Percentiles rank a stretch among this genome's conserved stretches.
phyloP scores from a whole-genome alignment of 2,113 vertebrate genomes.

The Centropristis striata region DNA sequence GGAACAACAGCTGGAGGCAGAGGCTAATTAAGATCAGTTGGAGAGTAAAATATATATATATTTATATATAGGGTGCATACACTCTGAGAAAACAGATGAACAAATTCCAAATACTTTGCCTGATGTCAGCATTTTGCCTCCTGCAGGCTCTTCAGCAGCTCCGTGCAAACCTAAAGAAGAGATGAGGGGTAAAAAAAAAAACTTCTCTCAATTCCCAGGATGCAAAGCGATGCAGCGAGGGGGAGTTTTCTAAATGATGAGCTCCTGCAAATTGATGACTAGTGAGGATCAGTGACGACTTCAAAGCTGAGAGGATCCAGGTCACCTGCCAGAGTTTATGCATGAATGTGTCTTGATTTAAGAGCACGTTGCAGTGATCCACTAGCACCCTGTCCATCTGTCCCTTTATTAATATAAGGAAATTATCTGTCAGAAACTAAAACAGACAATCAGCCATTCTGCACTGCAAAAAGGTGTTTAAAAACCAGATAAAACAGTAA shows the following conservation, averaged over 20 bases:
- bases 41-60: too few relatives aligned
- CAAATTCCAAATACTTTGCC: slow-evolving; percentile 58
- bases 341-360: slow-evolving; percentile 74
- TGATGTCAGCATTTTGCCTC: slow-evolving; percentile 77
- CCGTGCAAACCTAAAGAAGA: slow-evolving; percentile 57
- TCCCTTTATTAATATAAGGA: slow-evolving; percentile 27
- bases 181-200: slow-evolving; percentile 17
- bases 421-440: slow-evolving; percentile 40
- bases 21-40: slow-evolving; percentile 38
- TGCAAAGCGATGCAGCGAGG: slow-evolving; percentile 58
- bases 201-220: slow-evolving; percentile 67
- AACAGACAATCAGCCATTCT: slow-evolving; percentile 31
- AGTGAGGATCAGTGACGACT: slow-evolving; percentile 75
- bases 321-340: slow-evolving; percentile 73
- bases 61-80: neutral
- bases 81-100: slow-evolving; percentile 50
- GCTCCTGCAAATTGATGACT: slow-evolving; percentile 80
- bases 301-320: slow-evolving; percentile 81
- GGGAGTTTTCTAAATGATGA: slow-evolving; percentile 70
- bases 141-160: slow-evolving; percentile 62
- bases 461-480: too few relatives aligned
- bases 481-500: too few relatives aligned
- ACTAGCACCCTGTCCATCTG: slow-evolving; percentile 42
- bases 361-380: slow-evolving; percentile 55
- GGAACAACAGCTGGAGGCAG: slow-evolving; percentile 37